These are phyloP conservation scores for Buteo buteo DNA, from an alignment of 2,113 vertebrate species.

Conservation along the genomic window DNA sequence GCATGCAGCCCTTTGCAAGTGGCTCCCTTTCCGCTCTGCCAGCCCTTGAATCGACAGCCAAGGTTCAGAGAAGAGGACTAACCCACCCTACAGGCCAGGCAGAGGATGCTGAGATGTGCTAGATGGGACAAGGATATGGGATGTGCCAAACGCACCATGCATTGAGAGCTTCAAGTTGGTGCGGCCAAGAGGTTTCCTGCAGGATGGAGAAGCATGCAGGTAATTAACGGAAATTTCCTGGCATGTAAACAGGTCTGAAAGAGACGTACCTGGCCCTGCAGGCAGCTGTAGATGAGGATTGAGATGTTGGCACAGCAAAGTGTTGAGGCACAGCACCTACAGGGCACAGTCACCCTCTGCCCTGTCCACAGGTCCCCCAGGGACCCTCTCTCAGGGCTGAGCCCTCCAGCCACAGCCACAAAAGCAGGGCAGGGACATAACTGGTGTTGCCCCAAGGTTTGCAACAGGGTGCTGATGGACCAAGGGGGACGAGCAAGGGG, in stretches of 20 bases:
- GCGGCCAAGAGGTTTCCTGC: not conserved
- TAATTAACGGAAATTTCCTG: not conserved
- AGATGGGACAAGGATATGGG: not conserved
- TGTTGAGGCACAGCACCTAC: not conserved
- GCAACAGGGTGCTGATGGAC: not conserved
- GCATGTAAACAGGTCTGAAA: not conserved
- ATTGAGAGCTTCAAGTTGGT: not conserved
- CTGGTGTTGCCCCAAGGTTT: not conserved
- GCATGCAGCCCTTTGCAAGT: accelerated
- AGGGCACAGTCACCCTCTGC: not conserved
- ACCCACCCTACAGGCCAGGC: not conserved
- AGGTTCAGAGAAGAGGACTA: not conserved
- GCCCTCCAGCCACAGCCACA: not conserved
- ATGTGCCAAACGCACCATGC: not conserved
- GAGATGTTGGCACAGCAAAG: not conserved
- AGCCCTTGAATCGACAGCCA: not conserved
- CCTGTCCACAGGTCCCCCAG: not conserved
- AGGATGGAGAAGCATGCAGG: not conserved
- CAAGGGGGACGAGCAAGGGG: not conserved
- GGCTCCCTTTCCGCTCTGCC: not conserved
- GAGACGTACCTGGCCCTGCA: not conserved
- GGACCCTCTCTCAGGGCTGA: not conserved
- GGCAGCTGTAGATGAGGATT: not conserved
- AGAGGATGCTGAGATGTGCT: not conserved
- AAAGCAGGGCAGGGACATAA: not conserved